These are phyloP conservation scores for Coecobrya sp. DNA, from an alignment of 2,888 invertebrate species.

Conservation along the genomic window DNA sequence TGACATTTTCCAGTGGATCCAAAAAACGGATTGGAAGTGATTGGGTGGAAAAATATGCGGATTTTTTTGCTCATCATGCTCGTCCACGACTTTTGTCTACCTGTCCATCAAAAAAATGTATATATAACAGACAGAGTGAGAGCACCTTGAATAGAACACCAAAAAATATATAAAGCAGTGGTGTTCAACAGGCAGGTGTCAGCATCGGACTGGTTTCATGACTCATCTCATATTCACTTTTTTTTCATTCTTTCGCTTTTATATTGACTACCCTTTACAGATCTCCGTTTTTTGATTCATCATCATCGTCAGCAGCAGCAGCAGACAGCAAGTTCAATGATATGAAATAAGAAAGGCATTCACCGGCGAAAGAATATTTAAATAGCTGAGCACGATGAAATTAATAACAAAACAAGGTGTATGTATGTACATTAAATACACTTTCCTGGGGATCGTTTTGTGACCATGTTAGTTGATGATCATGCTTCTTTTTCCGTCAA, in stretches of 20 bases:
- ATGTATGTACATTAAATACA: too few species aligned
- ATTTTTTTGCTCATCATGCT: too few species aligned
- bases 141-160: not conserved
- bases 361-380: not conserved
- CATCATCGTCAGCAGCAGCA: not conserved
- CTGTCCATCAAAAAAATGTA: not conserved
- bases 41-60: too few species aligned
- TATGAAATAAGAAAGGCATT: constrained; percentile 43
- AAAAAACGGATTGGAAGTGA: too few species aligned
- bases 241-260: not conserved
- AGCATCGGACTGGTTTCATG: constrained; percentile 22
- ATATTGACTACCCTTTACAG: not conserved
- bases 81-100: not conserved
- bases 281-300: not conserved
- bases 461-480: not conserved
- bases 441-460: too few species aligned
- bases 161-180: not conserved
- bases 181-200: constrained; percentile 22
- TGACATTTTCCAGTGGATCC: too few species aligned
- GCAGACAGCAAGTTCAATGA: constrained; percentile 30
- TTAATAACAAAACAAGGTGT: constrained; percentile 6
- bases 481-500: not conserved
- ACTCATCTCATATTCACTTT: constrained; percentile 40
- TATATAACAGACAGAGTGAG: not conserved
- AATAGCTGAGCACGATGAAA: constrained; percentile 23